Evolutionary conservation across 2,113 vertebrate species (phyloP).

Genomic region (Lophochroa leadbeateri): DNA sequence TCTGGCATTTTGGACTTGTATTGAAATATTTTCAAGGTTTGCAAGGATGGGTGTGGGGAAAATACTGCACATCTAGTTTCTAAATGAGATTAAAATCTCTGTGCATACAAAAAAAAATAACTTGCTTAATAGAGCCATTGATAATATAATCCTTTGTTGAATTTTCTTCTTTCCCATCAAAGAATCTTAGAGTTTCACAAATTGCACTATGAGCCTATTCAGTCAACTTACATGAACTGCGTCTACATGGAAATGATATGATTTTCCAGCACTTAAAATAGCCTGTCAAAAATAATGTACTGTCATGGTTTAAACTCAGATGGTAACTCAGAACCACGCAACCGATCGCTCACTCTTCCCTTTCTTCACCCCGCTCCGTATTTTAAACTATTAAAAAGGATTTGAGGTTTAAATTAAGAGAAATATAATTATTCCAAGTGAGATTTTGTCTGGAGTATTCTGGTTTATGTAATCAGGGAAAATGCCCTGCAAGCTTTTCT

Average conservation of each 20-base stretch:
- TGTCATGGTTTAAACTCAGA: background rate
- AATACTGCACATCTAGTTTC: background rate
- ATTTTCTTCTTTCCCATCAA: background rate
- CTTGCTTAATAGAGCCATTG: background rate
- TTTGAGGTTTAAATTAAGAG: background rate
- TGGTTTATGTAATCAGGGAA: background rate
- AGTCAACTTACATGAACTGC: background rate
- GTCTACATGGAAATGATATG: background rate
- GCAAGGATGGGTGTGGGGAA: accelerated
- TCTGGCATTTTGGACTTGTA: background rate
- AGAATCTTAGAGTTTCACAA: background rate
- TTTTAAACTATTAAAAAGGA: background rate
- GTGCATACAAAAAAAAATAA: background rate
- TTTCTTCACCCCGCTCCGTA: background rate
- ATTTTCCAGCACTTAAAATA: background rate
- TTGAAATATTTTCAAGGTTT: background rate
- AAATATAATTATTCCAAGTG: background rate
- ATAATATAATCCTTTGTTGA: background rate
- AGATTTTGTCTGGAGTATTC: background rate
- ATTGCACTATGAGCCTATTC: background rate
- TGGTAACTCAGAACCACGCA: background rate
- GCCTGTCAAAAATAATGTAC: background rate
- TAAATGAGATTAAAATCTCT: background rate
- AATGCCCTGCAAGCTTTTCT: background rate
- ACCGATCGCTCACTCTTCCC: background rate